Evolutionary conservation across 1,140 invertebrate species (phyloP), one percentile per base, ranked within the genome.

Genomic region (Ridgeia piscesae): DNA sequence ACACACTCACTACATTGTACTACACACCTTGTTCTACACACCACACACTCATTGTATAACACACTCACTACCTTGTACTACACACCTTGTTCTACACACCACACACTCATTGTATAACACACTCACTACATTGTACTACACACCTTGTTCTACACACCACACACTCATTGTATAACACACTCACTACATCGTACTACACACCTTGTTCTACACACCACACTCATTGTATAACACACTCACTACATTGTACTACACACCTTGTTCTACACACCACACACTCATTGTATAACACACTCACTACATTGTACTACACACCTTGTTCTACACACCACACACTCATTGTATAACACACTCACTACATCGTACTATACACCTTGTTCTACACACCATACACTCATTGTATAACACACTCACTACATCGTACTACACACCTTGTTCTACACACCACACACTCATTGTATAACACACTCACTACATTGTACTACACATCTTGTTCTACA

Each of bases 61-160:
- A 77, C 58, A 77, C 58, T 77, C 2, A 21, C 58, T 77, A 77
- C 58, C 11, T 9, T 31, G 27, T 21, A 77, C 6, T 14, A 77
- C 0, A 77, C 58, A 77, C 58, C 0, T 77, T 2, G 58, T 21
- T 77, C n/a, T n/a, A n/a, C n/a, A n/a, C n/a, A n/a, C n/a, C n/a
- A 90, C 89, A 90, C n/a, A n/a, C n/a, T n/a, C n/a, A n/a, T n/a
- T n/a, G 21, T 14, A 31, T 17, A 89, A 89, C 88, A 89, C 88
- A n/a, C 34, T 89, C 34, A 17, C n/a, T 89, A 89, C 34, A 89
- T 6, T 89, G 42, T 42, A 42, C 11, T 42, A 11, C 11, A 42
- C 42, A 42, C 4, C 42, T 6, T 42, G 4, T 42, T 11, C 42
- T 42, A 42, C 42, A 42, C 4, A 6, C 4, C 42, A n/a, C 89